Conservation (phyloP, 2,113 vertebrate genomes). For the Phocoena phocoena region DNA sequence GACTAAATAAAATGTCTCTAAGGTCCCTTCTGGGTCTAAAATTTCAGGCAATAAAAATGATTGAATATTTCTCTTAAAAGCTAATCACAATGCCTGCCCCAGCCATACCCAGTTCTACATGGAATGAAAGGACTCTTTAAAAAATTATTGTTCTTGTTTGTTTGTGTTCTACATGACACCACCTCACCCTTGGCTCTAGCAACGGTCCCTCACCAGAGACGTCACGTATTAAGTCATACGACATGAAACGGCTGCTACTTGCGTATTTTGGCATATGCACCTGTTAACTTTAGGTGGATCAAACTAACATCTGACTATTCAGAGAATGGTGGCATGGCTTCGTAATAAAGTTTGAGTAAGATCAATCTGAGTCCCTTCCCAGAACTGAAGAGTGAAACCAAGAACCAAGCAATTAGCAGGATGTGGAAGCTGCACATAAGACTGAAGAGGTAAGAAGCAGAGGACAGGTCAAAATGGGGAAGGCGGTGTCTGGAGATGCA, state of each 20-base stretch:
- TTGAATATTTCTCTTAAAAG: not conserved
- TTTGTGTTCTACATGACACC: not conserved
- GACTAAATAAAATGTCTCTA: not conserved
- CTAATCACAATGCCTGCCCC: not conserved
- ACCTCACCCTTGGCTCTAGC: not conserved
- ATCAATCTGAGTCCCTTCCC: not conserved
- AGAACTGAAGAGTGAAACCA: not conserved
- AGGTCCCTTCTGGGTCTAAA: not conserved
- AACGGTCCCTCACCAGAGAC: not conserved
- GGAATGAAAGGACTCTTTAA: not conserved
- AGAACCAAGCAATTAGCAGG: not conserved
- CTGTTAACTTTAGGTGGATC: not conserved
- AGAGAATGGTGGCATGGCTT: not conserved
- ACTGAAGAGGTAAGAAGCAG: not conserved
- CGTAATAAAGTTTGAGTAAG: not conserved
- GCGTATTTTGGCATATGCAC: not conserved
- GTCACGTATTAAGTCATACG: too few relatives aligned
- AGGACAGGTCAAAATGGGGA: not conserved
- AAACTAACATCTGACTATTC: not conserved
- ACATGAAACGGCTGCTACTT: not conserved
- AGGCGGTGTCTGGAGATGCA: not conserved
- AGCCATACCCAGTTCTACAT: not conserved
- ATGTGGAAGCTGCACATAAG: not conserved
- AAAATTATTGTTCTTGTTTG: not conserved
- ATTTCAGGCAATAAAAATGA: slow-evolving; percentile 4